Conservation (phyloP, 2,113 vertebrate species). For the Dipodomys spectabilis region DNA sequence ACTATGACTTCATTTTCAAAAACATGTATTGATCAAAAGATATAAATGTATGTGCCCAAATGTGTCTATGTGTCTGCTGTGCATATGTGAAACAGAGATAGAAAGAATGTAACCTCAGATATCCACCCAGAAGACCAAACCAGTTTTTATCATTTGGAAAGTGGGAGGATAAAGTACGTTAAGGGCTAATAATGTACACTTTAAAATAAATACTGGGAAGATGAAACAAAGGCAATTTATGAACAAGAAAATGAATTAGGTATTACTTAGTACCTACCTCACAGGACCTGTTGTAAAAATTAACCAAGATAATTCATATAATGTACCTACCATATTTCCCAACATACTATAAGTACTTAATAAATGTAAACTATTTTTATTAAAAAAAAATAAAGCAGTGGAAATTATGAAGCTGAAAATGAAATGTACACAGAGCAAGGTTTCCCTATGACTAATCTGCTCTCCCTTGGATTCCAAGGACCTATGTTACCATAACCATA, state of each 20-base stretch:
- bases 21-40: neutral
- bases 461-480: neutral
- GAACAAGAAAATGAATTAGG: conserved; percentile 37
- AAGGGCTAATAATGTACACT: neutral
- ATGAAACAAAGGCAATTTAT: conserved; percentile 23
- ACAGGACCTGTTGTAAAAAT: neutral
- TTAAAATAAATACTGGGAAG: no score
- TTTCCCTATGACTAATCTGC: neutral
- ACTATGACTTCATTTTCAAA: neutral
- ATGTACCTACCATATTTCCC: conserved; percentile 19
- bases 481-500: neutral
- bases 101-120: neutral
- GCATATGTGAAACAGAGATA: neutral
- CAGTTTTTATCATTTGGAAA: neutral
- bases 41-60: neutral
- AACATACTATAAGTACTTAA: neutral
- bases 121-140: neutral
- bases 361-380: neutral
- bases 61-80: neutral
- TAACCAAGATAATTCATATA: neutral
- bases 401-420: conserved; percentile 17
- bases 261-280: neutral
- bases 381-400: neutral
- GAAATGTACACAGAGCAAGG: neutral
- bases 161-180: no score